A percentile compares a stretch with the other conserved stretches of the same genome.
phyloP scores from a whole-genome alignment of 2,797 vertebrate species.

The Eleutherodactylus coqui region DNA sequence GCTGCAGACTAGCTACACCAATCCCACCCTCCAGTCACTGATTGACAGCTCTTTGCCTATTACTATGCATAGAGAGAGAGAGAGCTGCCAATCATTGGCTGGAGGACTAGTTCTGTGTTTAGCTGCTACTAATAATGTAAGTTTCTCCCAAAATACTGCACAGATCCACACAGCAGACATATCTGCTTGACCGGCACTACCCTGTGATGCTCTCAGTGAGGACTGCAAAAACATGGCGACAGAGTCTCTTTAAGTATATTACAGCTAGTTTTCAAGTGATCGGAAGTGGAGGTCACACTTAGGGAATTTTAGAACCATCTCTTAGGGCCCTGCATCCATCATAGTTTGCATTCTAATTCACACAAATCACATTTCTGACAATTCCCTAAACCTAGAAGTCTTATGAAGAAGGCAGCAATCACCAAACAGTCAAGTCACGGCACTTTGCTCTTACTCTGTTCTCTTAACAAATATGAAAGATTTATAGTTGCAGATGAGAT shows the following conservation, averaged over 20 bases:
- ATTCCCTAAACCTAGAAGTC: constrained; percentile 34
- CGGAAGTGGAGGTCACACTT: neutral
- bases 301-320: neutral
- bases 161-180: too few species aligned
- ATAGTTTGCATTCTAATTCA: neutral
- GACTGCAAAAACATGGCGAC: too few species aligned
- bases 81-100: too few species aligned
- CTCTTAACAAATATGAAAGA: neutral
- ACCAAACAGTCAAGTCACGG: constrained; percentile 20
- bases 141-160: too few species aligned
- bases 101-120: too few species aligned
- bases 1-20: too few species aligned
- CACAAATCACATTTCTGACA: constrained; percentile 39
- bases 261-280: neutral
- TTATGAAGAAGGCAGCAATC: neutral
- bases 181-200: neutral
- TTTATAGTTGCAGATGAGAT: fast-evolving
- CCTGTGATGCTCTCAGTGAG: too few species aligned
- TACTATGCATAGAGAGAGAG: too few species aligned
- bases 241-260: neutral
- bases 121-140: too few species aligned
- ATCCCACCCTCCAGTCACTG: too few species aligned
- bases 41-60: too few species aligned
- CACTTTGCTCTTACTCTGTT: neutral
- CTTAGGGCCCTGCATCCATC: neutral